A percentile compares a stretch with the other conserved stretches of the same genome.
These are phyloP conservation scores for Hoplodrina ambigua DNA, from an alignment of 2,888 invertebrate species.

Conservation along the genomic window DNA sequence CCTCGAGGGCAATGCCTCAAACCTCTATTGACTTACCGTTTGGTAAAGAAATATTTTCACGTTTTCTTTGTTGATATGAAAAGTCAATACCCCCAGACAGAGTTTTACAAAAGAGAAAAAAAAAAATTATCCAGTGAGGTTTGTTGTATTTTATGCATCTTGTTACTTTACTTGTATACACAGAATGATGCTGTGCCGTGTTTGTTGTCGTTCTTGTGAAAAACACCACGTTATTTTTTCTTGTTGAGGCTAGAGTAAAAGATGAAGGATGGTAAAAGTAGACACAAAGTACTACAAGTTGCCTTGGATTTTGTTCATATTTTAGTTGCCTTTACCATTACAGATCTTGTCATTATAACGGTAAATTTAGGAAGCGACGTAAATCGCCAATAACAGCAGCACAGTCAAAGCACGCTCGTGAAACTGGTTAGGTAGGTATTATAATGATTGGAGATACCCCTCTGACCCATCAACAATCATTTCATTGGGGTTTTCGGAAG, in stretches of 20 bases:
- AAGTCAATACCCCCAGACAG: slow-evolving; percentile 74
- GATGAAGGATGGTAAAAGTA: too few relatives aligned
- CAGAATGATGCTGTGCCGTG: neutral
- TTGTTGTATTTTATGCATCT: slow-evolving; percentile 40
- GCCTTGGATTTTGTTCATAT: neutral
- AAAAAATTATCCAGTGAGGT: slow-evolving; percentile 39
- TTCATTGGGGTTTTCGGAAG: neutral
- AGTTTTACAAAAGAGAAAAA: slow-evolving; percentile 44
- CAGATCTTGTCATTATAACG: neutral
- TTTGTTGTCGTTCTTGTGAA: neutral
- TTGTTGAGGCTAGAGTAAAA: neutral
- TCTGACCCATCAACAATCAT: neutral
- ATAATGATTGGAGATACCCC: too few relatives aligned
- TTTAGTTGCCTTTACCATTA: neutral
- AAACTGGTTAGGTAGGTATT: neutral
- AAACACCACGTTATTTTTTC: neutral
- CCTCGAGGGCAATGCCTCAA: slow-evolving; percentile 88
- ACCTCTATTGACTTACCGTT: slow-evolving; percentile 88
- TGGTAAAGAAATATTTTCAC: slow-evolving; percentile 83
- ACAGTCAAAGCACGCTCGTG: neutral
- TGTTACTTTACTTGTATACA: slow-evolving; percentile 30
- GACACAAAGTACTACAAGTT: neutral
- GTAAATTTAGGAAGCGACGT: neutral
- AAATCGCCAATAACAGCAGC: neutral
- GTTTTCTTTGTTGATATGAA: slow-evolving; percentile 84